These are phyloP conservation scores for Athene cunicularia DNA, from an alignment of 2,113 vertebrate genomes.

Conservation along the genomic window DNA sequence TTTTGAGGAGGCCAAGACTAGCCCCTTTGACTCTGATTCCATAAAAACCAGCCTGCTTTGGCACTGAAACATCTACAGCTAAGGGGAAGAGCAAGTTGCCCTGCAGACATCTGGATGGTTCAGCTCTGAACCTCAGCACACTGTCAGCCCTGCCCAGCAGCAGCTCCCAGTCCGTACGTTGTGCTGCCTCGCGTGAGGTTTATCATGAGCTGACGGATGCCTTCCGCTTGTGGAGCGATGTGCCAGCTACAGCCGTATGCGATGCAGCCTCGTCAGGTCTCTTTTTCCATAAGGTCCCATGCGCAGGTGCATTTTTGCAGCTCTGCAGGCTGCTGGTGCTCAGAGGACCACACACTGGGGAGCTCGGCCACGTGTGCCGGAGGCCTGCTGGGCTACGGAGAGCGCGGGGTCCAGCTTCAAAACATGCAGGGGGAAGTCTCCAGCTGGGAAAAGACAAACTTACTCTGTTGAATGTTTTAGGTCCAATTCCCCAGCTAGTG, in stretches of 20 bases:
- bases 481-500: neutral
- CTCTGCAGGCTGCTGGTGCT: accelerated
- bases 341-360: neutral
- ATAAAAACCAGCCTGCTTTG: neutral
- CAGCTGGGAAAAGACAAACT: constrained; percentile 38
- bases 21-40: neutral
- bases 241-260: neutral
- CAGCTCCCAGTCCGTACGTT: neutral
- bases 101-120: neutral
- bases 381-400: neutral
- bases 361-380: neutral
- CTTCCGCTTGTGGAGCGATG: neutral
- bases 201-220: accelerated
- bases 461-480: neutral
- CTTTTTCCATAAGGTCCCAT: accelerated
- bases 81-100: neutral
- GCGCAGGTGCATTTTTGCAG: neutral
- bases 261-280: accelerated
- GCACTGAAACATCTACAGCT: neutral
- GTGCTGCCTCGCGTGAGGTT: accelerated
- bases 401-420: neutral
- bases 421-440: neutral
- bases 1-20: neutral
- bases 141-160: neutral
- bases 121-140: neutral